phyloP scores from a whole-genome alignment of 1,140 invertebrate genomes.

The Drosophila kikkawai region DNA sequence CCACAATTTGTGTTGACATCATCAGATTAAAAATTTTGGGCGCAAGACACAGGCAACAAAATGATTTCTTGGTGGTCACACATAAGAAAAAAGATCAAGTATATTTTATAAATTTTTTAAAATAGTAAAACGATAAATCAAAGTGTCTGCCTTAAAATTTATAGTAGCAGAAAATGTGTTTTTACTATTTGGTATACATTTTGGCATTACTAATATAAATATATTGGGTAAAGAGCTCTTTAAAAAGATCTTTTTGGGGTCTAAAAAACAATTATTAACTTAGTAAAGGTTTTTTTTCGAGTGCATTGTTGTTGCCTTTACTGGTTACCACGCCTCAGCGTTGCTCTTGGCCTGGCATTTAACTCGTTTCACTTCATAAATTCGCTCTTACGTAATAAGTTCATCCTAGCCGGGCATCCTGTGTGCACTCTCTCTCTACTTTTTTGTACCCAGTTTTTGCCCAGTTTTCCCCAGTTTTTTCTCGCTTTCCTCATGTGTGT shows the following conservation, averaged over 20 bases:
- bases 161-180: background rate
- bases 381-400: constrained; percentile 82
- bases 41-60: constrained; percentile 71
- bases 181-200: too few species aligned
- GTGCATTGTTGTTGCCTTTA: constrained; percentile 20
- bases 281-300: background rate
- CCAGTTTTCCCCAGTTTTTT: constrained; percentile 10
- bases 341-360: constrained; percentile 75
- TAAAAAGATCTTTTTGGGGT: too few species aligned
- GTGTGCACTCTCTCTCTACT: constrained; percentile 13
- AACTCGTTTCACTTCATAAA: constrained; percentile 83
- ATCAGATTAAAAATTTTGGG: constrained; percentile 81
- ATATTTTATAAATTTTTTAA: background rate
- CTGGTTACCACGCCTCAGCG: constrained; percentile 26
- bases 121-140: constrained; percentile 10
- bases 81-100: background rate
- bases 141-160: background rate
- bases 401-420: constrained; percentile 47
- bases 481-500: constrained; percentile 54
- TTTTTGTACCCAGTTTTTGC: constrained; percentile 3
- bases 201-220: background rate
- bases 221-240: background rate
- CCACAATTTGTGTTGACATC: constrained; percentile 83
- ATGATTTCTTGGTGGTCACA: constrained; percentile 64
- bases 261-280: background rate